A percentile compares a stretch with the other conserved stretches of the same genome.
These are phyloP conservation scores for Myotis davidii DNA, from an alignment of 2,113 vertebrate species.

Conservation along the genomic window DNA sequence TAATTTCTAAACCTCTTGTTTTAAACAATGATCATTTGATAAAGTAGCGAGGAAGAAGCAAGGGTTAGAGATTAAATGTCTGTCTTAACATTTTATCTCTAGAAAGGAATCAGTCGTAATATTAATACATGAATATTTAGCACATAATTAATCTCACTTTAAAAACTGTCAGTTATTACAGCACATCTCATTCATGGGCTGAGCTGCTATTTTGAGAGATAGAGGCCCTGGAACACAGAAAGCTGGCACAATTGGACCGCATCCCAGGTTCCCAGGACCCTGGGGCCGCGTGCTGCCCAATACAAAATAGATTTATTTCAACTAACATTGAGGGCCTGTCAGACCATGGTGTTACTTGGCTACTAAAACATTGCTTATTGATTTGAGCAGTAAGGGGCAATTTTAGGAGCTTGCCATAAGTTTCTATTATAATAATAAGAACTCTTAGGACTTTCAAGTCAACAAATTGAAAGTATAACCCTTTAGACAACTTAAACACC, in stretches of 20 bases:
- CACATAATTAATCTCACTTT: neutral
- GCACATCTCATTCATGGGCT: neutral
- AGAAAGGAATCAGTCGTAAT: neutral
- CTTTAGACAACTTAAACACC: neutral
- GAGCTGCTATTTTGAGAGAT: neutral
- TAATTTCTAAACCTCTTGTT: neutral
- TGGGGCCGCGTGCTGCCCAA: accelerated
- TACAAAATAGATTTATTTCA: neutral
- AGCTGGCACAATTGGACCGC: accelerated
- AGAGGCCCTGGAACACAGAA: neutral
- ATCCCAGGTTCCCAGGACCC: neutral
- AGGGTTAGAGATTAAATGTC: neutral
- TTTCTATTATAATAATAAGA: neutral
- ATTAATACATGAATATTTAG: neutral
- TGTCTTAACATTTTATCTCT: neutral
- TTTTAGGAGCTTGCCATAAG: neutral
- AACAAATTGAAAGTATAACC: neutral
- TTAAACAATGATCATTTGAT: neutral
- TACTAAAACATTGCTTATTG: neutral
- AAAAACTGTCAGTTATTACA: neutral
- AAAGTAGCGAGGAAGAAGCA: neutral
- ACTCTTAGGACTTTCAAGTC: neutral
- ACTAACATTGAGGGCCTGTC: neutral
- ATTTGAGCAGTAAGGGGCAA: neutral
- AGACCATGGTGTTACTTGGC: neutral